Evolutionary conservation across 2,113 vertebrate species (phyloP).

Genomic region (Vireo altiloquus): DNA sequence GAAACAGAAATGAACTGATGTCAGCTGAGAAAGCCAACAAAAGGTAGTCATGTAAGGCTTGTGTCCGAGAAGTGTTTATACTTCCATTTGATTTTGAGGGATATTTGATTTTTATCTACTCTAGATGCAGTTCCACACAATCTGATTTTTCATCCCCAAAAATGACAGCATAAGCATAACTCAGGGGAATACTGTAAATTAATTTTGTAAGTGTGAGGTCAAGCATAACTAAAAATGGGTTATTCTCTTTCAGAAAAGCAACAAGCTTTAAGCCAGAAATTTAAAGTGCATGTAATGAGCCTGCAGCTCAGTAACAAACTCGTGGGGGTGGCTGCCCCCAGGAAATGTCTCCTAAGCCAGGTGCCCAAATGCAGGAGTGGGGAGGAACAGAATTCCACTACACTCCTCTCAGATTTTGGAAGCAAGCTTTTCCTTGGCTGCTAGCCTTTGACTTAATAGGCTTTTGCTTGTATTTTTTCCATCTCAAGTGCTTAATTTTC

Average conservation of each 20-base stretch:
- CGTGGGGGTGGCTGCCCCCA: neutral
- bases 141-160: constrained; percentile 41
- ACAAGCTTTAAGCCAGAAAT: neutral
- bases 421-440: neutral
- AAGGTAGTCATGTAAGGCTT: neutral
- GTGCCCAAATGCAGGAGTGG: neutral
- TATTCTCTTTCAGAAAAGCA: constrained; percentile 8
- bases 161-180: constrained; percentile 39
- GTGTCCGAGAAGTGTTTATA: neutral
- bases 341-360: neutral
- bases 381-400: neutral
- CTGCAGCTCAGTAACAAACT: neutral
- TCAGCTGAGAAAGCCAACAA: neutral
- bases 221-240: constrained; percentile 9
- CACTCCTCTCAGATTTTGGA: neutral
- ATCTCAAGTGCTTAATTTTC: neutral
- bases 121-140: constrained; percentile 18
- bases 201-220: constrained; percentile 17
- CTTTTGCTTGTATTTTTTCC: neutral
- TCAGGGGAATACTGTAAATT: constrained; percentile 7
- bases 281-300: neutral
- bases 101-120: neutral
- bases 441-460: neutral
- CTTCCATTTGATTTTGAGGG: neutral
- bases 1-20: neutral